Percentiles rank a stretch among this genome's conserved stretches.
These are phyloP conservation scores for Isichthys henryi DNA, from an alignment of 2,113 vertebrate genomes.

Conservation along the genomic window DNA sequence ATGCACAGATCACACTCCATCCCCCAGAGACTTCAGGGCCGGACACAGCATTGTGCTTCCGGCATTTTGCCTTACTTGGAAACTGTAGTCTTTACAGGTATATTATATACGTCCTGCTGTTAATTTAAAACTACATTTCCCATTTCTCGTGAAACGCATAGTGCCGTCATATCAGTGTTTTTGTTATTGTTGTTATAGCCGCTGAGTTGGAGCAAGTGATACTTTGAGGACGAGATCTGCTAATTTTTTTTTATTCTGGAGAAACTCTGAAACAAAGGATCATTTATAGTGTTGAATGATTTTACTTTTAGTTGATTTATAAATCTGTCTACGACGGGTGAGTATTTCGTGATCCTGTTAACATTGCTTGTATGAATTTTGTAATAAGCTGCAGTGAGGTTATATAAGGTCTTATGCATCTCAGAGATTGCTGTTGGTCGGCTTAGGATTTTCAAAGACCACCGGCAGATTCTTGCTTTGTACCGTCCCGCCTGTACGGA, in stretches of 20 bases:
- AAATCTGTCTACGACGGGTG: conserved; percentile 7
- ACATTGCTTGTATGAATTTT: background rate
- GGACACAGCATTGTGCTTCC: background rate
- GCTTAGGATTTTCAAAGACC: background rate
- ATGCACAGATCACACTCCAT: background rate
- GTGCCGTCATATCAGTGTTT: conserved; percentile 17
- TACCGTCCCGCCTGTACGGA: background rate
- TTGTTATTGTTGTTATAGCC: conserved; percentile 23
- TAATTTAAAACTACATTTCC: conserved; percentile 14
- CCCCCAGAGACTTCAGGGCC: background rate
- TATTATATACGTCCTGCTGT: no score
- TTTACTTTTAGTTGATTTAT: background rate
- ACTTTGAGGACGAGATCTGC: background rate
- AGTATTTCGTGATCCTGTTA: background rate
- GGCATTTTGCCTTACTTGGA: background rate
- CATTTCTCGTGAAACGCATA: background rate
- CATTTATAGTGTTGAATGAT: background rate
- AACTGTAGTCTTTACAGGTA: background rate
- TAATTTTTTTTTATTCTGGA: background rate
- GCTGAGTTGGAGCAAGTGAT: conserved; percentile 12
- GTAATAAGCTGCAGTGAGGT: background rate
- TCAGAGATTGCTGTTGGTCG: background rate
- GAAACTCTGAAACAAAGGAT: background rate
- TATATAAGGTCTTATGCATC: background rate
- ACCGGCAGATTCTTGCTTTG: background rate